A percentile compares a stretch with the other conserved stretches of the same genome.
These are phyloP conservation scores for Drosophila virilis DNA, from an alignment of 1,140 invertebrate genomes.

Conservation along the genomic window DNA sequence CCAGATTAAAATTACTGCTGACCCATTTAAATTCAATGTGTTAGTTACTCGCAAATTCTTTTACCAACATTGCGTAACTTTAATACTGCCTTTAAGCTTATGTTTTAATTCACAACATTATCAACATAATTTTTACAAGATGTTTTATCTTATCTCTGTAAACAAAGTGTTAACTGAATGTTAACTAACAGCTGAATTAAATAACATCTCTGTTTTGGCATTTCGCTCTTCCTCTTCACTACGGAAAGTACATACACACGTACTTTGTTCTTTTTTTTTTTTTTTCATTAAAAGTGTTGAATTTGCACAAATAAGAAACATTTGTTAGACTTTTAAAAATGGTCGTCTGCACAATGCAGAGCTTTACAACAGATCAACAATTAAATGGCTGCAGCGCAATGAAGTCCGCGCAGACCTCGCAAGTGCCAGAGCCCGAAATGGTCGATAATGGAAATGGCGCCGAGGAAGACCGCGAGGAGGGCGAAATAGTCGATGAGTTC, in stretches of 20 bases:
- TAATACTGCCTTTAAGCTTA: no score
- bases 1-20: not conserved
- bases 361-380: conserved; percentile 35
- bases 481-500: conserved; percentile 82
- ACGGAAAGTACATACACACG: conserved; percentile 16
- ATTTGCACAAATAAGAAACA: not conserved
- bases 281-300: conserved; percentile 19
- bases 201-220: conserved; percentile 5
- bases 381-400: conserved; percentile 17
- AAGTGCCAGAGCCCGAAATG: conserved; percentile 19
- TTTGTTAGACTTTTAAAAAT: conserved; percentile 24
- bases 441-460: conserved; percentile 43
- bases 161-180: not conserved
- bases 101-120: no score
- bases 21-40: not conserved
- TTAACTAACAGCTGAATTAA: conserved; percentile 3
- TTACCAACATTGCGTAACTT: no score
- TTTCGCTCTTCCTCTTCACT: conserved; percentile 11
- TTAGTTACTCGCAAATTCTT: no score
- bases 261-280: conserved; percentile 8
- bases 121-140: no score
- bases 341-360: conserved; percentile 53
- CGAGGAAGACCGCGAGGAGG: conserved; percentile 70
- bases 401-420: conserved; percentile 18
- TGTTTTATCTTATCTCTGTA: not conserved